Base-by-base conservation (phyloP, 2,797 vertebrate genomes). In the Cygnus olor region DNA sequence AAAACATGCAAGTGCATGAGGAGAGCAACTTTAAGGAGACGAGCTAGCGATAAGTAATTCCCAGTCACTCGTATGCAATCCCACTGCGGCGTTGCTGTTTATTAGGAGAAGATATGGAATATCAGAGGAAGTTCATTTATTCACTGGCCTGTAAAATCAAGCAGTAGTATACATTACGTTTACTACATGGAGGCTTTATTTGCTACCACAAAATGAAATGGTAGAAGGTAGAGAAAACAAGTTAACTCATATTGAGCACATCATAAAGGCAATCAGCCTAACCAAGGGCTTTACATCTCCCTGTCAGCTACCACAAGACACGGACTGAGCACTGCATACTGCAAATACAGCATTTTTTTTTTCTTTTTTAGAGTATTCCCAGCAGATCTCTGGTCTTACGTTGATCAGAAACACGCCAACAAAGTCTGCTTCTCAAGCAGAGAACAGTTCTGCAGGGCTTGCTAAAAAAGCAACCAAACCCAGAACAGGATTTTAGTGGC, bases 111-210 rank as follows among this genome's bases (percentile, higher is more conserved):
- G 90, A 88, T 91, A 92, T 1, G 19, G 74, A 94, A 93, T 90
- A 91, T 90, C 58, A 53, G 47, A 92, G 85, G 85, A 93, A 94
- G 85, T 85, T 88, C 69, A 90, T 94, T 94, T 95, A 94, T 95
- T 94, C 88, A 51, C 69, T 83, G 88, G 90, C 78, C 86, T 93
- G 92, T 94, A 94, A 96, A 95, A 96, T 91, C 95, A 85, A 94
- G 85, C 66, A 80, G 53, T 68, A 92, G 72, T 25, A 95, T 49
- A 82, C 64, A 72, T 95, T 78, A 87, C 57, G 60, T 88, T 93
- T 87, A 77, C 60, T 49, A 78, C 56, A 83, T 71, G 61, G 73
- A 83, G 78, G 80, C 66, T 95, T 89, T 95, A 93, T 92, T 95
- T 93, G 89, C 89, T 88, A 11, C 74, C 60, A 61, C 85, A 61